Evolutionary conservation across 2,113 vertebrate species (phyloP).

Genomic region (Anguilla rostrata): DNA sequence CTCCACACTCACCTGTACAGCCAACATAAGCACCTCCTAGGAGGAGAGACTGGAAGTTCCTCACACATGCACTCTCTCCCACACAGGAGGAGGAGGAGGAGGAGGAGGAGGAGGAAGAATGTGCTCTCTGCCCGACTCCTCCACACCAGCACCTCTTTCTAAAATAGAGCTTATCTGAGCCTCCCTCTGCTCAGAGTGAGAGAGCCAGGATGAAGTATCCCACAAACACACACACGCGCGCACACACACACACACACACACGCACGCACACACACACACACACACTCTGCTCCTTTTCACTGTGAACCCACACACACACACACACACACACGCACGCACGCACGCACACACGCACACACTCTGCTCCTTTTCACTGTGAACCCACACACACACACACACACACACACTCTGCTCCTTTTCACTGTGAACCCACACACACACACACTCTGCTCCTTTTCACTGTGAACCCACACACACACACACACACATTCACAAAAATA

Average conservation of each 20-base stretch:
- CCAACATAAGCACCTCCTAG: neutral
- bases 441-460: neutral
- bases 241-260: no score
- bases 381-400: no score
- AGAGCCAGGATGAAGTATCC: neutral
- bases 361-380: no score
- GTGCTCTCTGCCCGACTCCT: neutral
- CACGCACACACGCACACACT: no score
- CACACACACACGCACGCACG: neutral
- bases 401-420: no score
- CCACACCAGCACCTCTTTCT: neutral
- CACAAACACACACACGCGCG: neutral
- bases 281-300: neutral
- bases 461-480: conserved; percentile 12
- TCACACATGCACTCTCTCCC: neutral
- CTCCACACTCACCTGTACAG: neutral
- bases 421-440: no score
- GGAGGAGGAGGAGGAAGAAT: neutral
- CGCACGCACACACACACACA: no score
- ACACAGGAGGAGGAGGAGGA: neutral
- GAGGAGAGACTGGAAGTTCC: neutral
- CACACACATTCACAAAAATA: neutral
- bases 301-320: conserved; percentile 12
- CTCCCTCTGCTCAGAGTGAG: neutral
- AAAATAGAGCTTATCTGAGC: neutral